Evolutionary conservation across 1,140 invertebrate genomes (phyloP), one percentile per base, ranked within the genome.

Genomic region (Cydia pomonella): DNA sequence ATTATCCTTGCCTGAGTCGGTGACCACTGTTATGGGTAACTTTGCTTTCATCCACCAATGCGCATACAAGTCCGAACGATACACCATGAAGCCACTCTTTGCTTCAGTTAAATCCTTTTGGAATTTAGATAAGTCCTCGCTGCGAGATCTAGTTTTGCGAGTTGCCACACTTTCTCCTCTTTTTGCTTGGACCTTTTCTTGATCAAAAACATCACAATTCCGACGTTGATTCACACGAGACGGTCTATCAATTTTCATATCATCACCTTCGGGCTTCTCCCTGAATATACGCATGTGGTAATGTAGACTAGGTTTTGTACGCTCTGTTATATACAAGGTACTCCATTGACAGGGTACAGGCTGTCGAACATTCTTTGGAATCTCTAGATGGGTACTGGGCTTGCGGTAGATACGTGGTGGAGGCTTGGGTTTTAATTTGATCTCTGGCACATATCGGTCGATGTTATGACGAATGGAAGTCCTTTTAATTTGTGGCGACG

Each of bases 41-140:
- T 96, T 95, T 87, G 96, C 96, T 95, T 97, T 97, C 91, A 97
- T 95, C 97, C 97, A 97, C 97, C 97, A 98, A 93, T 98, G 97
- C 76, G 97, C 97, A 88, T 98, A 98, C 87, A 98, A 93, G 80
- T 96, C 96, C 27, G 97, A 97, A 41, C 96, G 95, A 91, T 96
- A 97, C 81, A 95, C 94, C 87, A 93, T 82, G 75, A 91, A 92
- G 74, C 87, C 90, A 13, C 80, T 79, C 77, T 86, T 86, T 73
- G 81, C 80, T 78, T 87, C 88, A 25, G 84, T 81, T 72, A 90
- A 80, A 73, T 84, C 83, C 78, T 89, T 88, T 82, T 91, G 89
- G 79, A 87, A 78, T 84, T 93, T 94, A 5, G 89, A 86, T 64
- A 92, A 77, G 77, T 93, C 93, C 79, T 92, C 92, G 79, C 93